Percentiles rank a stretch among this genome's conserved stretches.
These are phyloP conservation scores for Cygnus buccinator DNA, from an alignment of 2,113 vertebrate genomes.

Conservation along the genomic window DNA sequence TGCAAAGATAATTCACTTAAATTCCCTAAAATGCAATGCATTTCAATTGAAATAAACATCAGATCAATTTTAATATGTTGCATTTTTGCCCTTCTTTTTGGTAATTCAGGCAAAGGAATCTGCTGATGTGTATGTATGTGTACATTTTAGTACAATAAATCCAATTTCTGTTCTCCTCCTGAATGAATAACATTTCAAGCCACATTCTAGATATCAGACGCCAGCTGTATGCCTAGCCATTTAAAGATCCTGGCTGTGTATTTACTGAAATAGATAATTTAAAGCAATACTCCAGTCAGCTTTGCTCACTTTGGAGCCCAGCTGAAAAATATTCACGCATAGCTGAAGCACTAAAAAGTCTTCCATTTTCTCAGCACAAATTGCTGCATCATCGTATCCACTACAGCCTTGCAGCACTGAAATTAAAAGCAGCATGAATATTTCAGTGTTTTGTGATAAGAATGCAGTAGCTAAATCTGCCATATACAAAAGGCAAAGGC, in stretches of 20 bases:
- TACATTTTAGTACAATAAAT: not conserved
- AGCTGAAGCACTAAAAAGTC: not conserved
- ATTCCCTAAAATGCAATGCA: not conserved
- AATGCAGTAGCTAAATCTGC: not conserved
- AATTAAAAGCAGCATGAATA: slow-evolving; percentile 39
- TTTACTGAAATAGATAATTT: slow-evolving; percentile 22
- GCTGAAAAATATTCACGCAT: not conserved
- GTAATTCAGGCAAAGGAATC: not conserved
- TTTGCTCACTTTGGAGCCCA: not conserved
- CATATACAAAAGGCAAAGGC: slow-evolving; percentile 35
- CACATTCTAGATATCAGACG: not conserved
- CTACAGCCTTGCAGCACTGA: slow-evolving; percentile 24
- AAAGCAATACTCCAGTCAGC: not conserved
- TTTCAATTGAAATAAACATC: not conserved
- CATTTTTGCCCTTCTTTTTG: not conserved
- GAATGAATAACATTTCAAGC: not conserved
- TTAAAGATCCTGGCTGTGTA: not conserved
- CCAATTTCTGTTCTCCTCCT: not conserved
- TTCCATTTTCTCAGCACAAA: slow-evolving; percentile 4
- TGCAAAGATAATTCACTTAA: not conserved
- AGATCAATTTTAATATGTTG: not conserved
- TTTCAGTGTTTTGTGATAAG: slow-evolving; percentile 36
- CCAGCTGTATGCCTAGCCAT: not conserved
- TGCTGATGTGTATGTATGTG: not conserved
- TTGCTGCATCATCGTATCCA: not conserved